Conservation (phyloP, 1,140 invertebrate genomes). For the Cepaea nemoralis region DNA sequence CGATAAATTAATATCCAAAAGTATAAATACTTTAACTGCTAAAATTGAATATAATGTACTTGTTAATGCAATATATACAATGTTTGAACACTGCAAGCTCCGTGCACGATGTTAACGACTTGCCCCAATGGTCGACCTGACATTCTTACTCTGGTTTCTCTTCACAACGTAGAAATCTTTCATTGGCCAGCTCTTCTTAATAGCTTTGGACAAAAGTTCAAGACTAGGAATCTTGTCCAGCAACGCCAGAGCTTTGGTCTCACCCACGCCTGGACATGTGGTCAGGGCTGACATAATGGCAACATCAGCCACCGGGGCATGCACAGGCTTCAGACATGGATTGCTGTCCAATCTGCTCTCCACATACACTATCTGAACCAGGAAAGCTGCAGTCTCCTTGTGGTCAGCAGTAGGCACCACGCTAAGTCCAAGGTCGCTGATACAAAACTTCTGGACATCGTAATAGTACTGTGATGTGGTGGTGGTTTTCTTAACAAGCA, state of each 20-base stretch:
- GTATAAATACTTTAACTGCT: too few species aligned
- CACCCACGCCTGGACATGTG: slow-evolving; percentile 13
- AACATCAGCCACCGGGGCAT: not conserved
- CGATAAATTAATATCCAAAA: too few species aligned
- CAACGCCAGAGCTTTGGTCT: not conserved
- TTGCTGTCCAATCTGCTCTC: slow-evolving; percentile 17
- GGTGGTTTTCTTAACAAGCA: slow-evolving; percentile 20
- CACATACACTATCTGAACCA: slow-evolving; percentile 31
- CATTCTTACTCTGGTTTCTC: too few species aligned
- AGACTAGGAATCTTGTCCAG: slow-evolving; percentile 24
- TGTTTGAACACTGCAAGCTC: too few species aligned
- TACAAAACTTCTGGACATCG: slow-evolving; percentile 32
- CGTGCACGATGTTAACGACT: too few species aligned
- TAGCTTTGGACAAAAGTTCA: too few species aligned
- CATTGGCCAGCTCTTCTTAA: too few species aligned
- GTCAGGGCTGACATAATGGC: not conserved
- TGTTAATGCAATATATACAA: too few species aligned
- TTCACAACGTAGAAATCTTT: too few species aligned
- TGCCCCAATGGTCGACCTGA: too few species aligned
- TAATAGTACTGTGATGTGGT: slow-evolving; percentile 20
- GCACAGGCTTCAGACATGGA: not conserved
- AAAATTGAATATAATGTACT: too few species aligned
- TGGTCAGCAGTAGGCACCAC: slow-evolving; percentile 14
- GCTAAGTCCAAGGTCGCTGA: slow-evolving; percentile 22
- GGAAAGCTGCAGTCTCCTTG: slow-evolving; percentile 9